phyloP scores from a whole-genome alignment of 1,140 invertebrate genomes.

The Orius insidiosus region DNA sequence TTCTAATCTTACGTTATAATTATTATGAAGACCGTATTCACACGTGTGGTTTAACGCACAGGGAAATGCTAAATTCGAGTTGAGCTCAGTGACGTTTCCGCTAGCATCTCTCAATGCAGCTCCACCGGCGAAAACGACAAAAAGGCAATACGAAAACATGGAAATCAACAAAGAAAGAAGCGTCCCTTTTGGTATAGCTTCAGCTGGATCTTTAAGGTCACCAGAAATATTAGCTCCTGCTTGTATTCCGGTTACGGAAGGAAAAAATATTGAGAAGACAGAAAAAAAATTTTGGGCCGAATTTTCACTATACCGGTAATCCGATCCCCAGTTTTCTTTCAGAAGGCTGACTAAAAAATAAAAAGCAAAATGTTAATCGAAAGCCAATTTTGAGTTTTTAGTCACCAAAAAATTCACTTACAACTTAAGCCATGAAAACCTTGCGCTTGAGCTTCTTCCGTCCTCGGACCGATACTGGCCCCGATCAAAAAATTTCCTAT shows the following conservation, averaged over 20 bases:
- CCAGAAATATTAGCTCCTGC: constrained; percentile 93
- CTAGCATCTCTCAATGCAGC: constrained; percentile 65
- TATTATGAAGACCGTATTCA: constrained; percentile 57
- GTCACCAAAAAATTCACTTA: too few relatives aligned
- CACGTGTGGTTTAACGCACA: constrained; percentile 27
- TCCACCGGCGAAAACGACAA: constrained; percentile 68
- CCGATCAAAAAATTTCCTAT: constrained; percentile 84
- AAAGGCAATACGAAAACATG: constrained; percentile 63
- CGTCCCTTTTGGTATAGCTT: constrained; percentile 76
- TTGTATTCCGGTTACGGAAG: constrained; percentile 89
- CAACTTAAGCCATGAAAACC: constrained; percentile 76
- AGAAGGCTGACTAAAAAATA: constrained; percentile 44
- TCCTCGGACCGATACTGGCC: constrained; percentile 55
- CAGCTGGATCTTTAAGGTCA: constrained; percentile 81
- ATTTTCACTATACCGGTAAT: constrained; percentile 57
- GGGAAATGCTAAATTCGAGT: constrained; percentile 31
- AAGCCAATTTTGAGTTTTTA: too few relatives aligned
- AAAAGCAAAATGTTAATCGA: too few relatives aligned
- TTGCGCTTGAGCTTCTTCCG: constrained; percentile 36
- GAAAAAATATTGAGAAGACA: constrained; percentile 90
- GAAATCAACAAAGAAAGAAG: constrained; percentile 62
- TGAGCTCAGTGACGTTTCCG: constrained; percentile 42
- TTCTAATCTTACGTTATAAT: constrained; percentile 45
- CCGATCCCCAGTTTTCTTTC: constrained; percentile 50
- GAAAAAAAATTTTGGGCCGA: constrained; percentile 69